Evolutionary conservation across 1,140 invertebrate species (phyloP).

Genomic region (Drosophila gunungcola): DNA sequence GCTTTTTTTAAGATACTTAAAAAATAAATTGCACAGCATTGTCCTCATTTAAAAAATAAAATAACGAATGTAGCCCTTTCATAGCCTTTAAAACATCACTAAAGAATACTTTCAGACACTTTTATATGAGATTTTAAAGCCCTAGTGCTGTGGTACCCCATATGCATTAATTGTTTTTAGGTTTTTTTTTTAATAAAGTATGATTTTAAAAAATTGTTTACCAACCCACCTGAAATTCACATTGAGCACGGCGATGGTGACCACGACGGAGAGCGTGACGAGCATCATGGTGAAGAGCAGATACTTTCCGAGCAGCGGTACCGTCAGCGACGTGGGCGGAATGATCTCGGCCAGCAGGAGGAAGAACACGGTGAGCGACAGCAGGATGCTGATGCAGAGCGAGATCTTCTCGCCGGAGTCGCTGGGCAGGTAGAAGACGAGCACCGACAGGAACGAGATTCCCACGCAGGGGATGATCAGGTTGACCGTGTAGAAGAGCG

Average conservation of each 20-base stretch:
- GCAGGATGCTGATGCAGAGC: conserved; percentile 98
- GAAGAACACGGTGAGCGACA: conserved; percentile 99
- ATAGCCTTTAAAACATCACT: too few species aligned
- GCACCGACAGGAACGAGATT: conserved; percentile 97
- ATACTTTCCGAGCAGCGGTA: conserved; percentile 99
- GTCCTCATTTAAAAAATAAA: too few species aligned
- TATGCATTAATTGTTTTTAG: too few species aligned
- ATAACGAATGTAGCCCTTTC: too few species aligned
- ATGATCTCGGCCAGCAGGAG: conserved; percentile 98
- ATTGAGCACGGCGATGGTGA: conserved; percentile 99
- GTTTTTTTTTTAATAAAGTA: too few species aligned
- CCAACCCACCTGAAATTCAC: conserved; percentile 94
- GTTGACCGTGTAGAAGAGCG: conserved; percentile 98
- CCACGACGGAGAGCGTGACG: conserved; percentile 98
- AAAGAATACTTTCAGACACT: too few species aligned
- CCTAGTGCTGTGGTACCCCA: too few species aligned
- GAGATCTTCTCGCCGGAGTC: conserved; percentile 99
- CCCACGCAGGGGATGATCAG: conserved; percentile 98
- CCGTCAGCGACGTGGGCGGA: conserved; percentile 99
- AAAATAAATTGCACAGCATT: too few species aligned
- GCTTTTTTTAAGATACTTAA: too few species aligned
- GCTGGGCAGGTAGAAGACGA: conserved; percentile 99
- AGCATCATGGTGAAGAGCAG: conserved; percentile 99
- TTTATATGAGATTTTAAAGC: too few species aligned
- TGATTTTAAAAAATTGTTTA: too few species aligned